These are phyloP conservation scores for Drosophila fulvimacula DNA, from an alignment of 2,888 invertebrate genomes.

Conservation along the genomic window DNA sequence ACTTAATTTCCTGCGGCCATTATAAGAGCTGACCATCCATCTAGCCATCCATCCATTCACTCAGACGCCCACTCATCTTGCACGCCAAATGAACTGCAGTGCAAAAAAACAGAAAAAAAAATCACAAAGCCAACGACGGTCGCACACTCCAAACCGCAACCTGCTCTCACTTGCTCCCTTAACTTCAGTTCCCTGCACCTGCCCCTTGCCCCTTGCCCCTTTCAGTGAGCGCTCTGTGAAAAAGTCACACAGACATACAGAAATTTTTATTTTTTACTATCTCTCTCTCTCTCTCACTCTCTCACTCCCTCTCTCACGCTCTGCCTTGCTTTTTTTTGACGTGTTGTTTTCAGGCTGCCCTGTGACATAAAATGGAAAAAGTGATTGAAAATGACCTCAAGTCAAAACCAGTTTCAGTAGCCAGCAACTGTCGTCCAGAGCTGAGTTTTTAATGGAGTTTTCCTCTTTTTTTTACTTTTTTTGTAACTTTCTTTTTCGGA, in stretches of 20 bases:
- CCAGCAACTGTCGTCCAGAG: conserved; percentile 44
- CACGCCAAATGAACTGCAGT: conserved; percentile 65
- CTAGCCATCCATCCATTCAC: conserved; percentile 32
- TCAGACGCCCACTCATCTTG: conserved; percentile 61
- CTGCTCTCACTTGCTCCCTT: conserved; percentile 36
- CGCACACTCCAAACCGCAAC: conserved; percentile 61
- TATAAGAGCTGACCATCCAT: conserved; percentile 49
- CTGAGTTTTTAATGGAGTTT: conserved; percentile 68
- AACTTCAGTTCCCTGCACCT: not conserved
- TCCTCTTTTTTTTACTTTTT: conserved; percentile 22
- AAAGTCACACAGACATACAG: conserved; percentile 62
- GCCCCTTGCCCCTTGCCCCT: conserved; percentile 16
- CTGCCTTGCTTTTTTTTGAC: too few species aligned
- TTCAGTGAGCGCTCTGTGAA: conserved; percentile 45
- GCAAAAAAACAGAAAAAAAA: conserved; percentile 18
- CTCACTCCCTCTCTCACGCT: conserved; percentile 5
- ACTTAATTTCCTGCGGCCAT: conserved; percentile 51
- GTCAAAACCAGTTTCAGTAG: conserved; percentile 69
- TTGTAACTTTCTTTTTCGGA: conserved; percentile 30
- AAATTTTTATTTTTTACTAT: conserved; percentile 28
- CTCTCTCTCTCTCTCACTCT: conserved; percentile 7
- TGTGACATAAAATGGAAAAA: conserved; percentile 70
- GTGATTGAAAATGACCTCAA: conserved; percentile 79
- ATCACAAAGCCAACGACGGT: conserved; percentile 41
- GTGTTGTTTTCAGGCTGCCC: conserved; percentile 49